These are phyloP conservation scores for Drosophila watanabei DNA, from an alignment of 1,140 invertebrate species.

Conservation along the genomic window DNA sequence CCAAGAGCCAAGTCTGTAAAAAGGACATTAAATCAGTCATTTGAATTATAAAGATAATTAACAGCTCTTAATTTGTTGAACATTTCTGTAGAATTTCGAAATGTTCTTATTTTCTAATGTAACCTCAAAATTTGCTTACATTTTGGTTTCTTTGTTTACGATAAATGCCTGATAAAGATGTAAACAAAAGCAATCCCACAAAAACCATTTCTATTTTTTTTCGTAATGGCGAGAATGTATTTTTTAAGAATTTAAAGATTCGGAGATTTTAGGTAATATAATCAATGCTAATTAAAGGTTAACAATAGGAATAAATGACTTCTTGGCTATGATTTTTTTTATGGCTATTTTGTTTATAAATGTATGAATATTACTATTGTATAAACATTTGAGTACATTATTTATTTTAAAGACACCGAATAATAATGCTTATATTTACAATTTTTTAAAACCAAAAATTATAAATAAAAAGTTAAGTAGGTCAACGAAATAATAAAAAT, in stretches of 20 bases:
- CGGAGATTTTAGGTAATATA: background rate
- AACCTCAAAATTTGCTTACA: conserved; percentile 14
- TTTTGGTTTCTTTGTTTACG: conserved; percentile 6
- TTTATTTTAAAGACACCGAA: too few species aligned
- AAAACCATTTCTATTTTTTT: background rate
- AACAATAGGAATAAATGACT: background rate
- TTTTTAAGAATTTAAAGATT: background rate
- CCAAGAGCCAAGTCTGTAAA: background rate
- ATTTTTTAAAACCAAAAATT: too few species aligned
- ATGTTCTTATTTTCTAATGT: background rate
- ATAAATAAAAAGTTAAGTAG: too few species aligned
- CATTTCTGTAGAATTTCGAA: conserved; percentile 5
- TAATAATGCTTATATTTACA: too few species aligned
- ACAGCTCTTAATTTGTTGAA: conserved; percentile 3
- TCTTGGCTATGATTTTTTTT: background rate
- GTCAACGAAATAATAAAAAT: too few species aligned
- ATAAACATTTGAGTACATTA: too few species aligned
- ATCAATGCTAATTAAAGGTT: background rate
- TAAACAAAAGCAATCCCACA: background rate
- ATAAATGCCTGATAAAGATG: background rate
- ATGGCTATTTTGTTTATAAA: background rate
- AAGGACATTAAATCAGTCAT: background rate
- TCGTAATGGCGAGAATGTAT: background rate
- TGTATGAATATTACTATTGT: too few species aligned
- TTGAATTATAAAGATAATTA: background rate